phyloP scores from a whole-genome alignment of 2,797 vertebrate genomes.

The Rhinoraja longicauda region DNA sequence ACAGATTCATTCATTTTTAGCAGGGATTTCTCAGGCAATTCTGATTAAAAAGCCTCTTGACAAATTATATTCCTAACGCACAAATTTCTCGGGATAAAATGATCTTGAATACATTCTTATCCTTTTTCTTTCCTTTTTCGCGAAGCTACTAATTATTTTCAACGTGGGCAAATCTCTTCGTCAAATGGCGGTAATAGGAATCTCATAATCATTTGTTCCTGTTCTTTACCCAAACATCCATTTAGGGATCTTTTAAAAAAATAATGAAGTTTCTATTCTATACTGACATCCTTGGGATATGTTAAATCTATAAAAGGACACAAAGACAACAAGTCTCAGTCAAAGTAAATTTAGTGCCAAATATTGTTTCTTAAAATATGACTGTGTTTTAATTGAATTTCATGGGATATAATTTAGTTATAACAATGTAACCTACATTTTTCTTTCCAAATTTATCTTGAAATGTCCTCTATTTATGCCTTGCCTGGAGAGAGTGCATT shows the following conservation, averaged over 20 bases:
- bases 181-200: neutral
- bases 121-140: neutral
- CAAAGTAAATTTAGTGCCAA: neutral
- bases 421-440: neutral
- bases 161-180: neutral
- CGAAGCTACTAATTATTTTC: neutral
- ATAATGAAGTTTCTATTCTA: neutral
- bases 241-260: neutral
- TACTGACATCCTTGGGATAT: neutral
- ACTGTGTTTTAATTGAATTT: neutral
- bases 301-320: neutral
- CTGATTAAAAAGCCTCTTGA: neutral
- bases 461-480: neutral
- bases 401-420: neutral
- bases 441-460: neutral
- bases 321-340: neutral
- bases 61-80: neutral
- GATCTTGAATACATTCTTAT: neutral
- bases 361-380: neutral
- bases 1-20: neutral
- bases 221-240: neutral
- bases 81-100: neutral
- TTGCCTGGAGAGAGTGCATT: neutral
- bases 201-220: neutral
- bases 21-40: neutral